Evolutionary conservation across 2,113 vertebrate species (phyloP).

Genomic region (Onychorhynchus coronatus): DNA sequence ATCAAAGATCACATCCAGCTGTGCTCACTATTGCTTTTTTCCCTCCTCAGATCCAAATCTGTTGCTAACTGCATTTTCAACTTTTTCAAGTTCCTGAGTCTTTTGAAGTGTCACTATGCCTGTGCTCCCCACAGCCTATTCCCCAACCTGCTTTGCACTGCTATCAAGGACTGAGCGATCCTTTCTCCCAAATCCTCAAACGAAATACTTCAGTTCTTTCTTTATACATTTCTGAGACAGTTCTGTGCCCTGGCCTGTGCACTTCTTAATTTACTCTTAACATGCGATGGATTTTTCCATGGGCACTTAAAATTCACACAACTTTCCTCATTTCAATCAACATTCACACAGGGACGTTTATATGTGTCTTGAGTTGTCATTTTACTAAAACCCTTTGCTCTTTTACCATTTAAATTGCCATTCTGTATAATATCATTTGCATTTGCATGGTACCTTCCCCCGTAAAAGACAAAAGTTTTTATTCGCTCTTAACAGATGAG

Average conservation of each 20-base stretch:
- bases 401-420: slow-evolving; percentile 31
- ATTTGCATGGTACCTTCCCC: slow-evolving; percentile 39
- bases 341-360: background rate
- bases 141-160: slow-evolving; percentile 41
- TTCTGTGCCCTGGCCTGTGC: background rate
- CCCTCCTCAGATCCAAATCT: slow-evolving; percentile 48
- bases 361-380: slow-evolving; percentile 26
- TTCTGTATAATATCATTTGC: slow-evolving; percentile 41
- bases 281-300: background rate
- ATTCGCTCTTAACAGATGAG: slow-evolving; percentile 2
- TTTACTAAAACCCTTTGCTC: slow-evolving; percentile 44
- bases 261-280: slow-evolving; percentile 48
- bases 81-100: slow-evolving; percentile 25
- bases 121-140: slow-evolving; percentile 15
- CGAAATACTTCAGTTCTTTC: slow-evolving; percentile 29
- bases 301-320: slow-evolving; percentile 44
- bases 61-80: slow-evolving; percentile 33
- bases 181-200: slow-evolving; percentile 49
- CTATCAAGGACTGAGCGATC: slow-evolving; percentile 14
- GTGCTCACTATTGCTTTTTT: slow-evolving; percentile 31
- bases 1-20: slow-evolving; percentile 55
- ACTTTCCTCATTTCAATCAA: slow-evolving; percentile 24
- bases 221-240: background rate
- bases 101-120: slow-evolving; percentile 27
- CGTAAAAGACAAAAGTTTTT: slow-evolving; percentile 43